These are phyloP conservation scores for Chlorospingus semifuscus DNA, from an alignment of 2,797 vertebrate genomes.

Conservation along the genomic window DNA sequence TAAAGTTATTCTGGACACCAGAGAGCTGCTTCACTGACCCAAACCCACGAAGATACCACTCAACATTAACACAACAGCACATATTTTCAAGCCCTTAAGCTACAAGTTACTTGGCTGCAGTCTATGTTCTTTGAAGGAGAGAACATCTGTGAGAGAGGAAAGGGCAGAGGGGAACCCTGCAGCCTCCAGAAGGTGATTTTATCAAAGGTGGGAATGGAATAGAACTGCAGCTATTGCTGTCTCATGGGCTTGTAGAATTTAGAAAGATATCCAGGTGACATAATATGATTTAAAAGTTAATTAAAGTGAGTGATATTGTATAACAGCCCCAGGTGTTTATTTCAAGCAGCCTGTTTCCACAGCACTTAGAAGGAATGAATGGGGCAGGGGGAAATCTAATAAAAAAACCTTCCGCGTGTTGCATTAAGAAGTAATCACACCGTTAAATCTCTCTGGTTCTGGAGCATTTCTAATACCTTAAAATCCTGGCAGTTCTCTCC, in stretches of 20 bases:
- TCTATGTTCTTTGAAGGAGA: not conserved
- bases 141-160: not conserved
- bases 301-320: slow-evolving; percentile 66
- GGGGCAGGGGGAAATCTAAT: slow-evolving; percentile 61
- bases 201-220: not conserved
- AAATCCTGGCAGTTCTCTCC: slow-evolving; percentile 14
- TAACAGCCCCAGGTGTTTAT: slow-evolving; percentile 70
- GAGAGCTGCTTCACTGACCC: not conserved
- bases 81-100: not conserved
- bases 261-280: slow-evolving; percentile 49
- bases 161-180: not conserved
- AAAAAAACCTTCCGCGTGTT: slow-evolving; percentile 44
- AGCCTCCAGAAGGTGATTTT: not conserved
- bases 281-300: slow-evolving; percentile 77
- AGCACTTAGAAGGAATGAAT: slow-evolving; percentile 50
- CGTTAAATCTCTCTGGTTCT: slow-evolving; percentile 59
- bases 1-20: not conserved
- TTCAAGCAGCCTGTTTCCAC: slow-evolving; percentile 54
- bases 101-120: not conserved
- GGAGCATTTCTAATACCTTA: slow-evolving; percentile 47
- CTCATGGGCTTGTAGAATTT: not conserved
- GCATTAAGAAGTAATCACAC: slow-evolving; percentile 68
- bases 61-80: accelerated
- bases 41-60: not conserved
- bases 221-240: not conserved